Evolutionary conservation across 1,140 invertebrate species (phyloP).

Genomic region (Ericerus pela): DNA sequence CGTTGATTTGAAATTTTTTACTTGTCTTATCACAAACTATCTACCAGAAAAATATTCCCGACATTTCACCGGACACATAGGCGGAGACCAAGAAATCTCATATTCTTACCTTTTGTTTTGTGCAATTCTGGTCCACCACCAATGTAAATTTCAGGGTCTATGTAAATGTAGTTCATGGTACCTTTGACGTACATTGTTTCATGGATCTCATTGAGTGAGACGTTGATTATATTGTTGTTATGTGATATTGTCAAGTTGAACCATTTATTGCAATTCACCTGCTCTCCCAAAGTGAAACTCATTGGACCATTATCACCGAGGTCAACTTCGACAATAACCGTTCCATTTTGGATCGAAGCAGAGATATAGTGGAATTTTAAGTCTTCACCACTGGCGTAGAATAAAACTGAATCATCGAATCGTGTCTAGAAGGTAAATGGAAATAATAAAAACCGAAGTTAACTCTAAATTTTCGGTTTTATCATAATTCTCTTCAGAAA

Average conservation of each 20-base stretch:
- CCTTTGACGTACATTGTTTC: constrained; percentile 53
- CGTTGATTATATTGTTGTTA: constrained; percentile 47
- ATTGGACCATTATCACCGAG: constrained; percentile 59
- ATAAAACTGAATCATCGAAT: constrained; percentile 71
- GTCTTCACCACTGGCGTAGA: constrained; percentile 75
- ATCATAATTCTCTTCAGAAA: too few relatives aligned
- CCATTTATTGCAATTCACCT: constrained; percentile 61
- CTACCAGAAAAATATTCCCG: too few relatives aligned
- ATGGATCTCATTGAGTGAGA: constrained; percentile 56
- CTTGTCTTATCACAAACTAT: too few relatives aligned
- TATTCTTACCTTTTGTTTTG: constrained; percentile 35
- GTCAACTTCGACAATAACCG: constrained; percentile 63
- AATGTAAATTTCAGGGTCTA: constrained; percentile 85
- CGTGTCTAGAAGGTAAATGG: constrained; percentile 41
- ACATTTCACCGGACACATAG: too few relatives aligned
- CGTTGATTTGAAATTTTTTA: too few relatives aligned
- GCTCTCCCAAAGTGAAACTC: constrained; percentile 46
- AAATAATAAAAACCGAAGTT: too few relatives aligned
- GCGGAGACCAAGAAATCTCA: too few relatives aligned
- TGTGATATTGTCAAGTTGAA: constrained; percentile 79
- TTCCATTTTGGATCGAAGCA: constrained; percentile 59
- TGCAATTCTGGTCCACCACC: constrained; percentile 65
- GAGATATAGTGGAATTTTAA: constrained; percentile 62
- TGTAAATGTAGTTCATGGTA: constrained; percentile 59
- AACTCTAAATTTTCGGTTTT: too few relatives aligned